A percentile compares a stretch with the other conserved stretches of the same genome.
Conservation (phyloP, 1,140 invertebrate species). For the Leptonema lineaticorne region DNA sequence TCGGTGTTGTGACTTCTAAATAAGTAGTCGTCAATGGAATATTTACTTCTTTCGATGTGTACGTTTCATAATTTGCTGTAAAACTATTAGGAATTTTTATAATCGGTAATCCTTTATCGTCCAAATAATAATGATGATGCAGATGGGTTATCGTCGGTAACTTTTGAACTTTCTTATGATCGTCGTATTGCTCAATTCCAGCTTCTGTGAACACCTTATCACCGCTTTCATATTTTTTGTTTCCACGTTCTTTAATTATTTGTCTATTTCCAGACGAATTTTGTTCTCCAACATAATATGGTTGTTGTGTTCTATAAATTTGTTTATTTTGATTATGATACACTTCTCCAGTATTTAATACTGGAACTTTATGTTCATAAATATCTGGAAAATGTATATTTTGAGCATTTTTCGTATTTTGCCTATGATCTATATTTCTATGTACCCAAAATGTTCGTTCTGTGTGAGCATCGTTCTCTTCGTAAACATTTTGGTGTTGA, state of each 20-base stretch:
- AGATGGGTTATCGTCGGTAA: slow-evolving; percentile 45
- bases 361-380: neutral
- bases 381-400: slow-evolving; percentile 4
- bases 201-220: slow-evolving; percentile 23
- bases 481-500: neutral
- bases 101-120: slow-evolving; percentile 39
- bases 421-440: slow-evolving; percentile 21
- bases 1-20: neutral
- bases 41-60: slow-evolving; percentile 23
- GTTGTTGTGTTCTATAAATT: neutral
- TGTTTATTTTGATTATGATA: neutral
- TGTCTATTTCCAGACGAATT: slow-evolving; percentile 6
- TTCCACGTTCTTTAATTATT: neutral
- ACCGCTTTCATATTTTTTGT: slow-evolving; percentile 25
- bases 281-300: too few species aligned
- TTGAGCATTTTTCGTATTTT: neutral
- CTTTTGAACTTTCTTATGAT: slow-evolving; percentile 14
- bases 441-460: slow-evolving; percentile 28
- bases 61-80: slow-evolving; percentile 30
- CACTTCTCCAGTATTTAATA: slow-evolving; percentile 24
- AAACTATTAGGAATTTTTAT: slow-evolving; percentile 25
- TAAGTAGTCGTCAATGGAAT: neutral
- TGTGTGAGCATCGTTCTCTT: neutral
- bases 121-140: slow-evolving; percentile 52
- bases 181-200: slow-evolving; percentile 15